Evolutionary conservation across 2,888 invertebrate genomes (phyloP).

Genomic region (Suillia variegata): DNA sequence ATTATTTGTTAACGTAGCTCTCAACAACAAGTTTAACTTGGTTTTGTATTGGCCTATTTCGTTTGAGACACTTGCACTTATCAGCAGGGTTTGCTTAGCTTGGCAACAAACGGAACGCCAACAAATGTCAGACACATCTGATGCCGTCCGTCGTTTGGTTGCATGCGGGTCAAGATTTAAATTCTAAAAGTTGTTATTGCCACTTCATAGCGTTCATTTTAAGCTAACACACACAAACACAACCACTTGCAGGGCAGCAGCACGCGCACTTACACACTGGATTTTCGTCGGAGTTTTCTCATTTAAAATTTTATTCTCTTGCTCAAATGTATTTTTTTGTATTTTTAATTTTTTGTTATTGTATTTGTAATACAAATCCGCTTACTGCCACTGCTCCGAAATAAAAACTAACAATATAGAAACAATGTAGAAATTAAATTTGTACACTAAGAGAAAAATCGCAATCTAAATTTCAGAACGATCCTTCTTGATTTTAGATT

Average conservation of each 20-base stretch:
- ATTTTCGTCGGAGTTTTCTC: slow-evolving; percentile 32
- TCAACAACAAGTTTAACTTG: slow-evolving; percentile 14
- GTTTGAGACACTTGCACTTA: slow-evolving; percentile 3
- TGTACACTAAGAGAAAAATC: slow-evolving; percentile 10
- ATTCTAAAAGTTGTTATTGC: not conserved
- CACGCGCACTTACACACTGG: not conserved
- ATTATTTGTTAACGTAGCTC: no score
- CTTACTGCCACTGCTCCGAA: no score
- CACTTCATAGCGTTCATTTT: slow-evolving; percentile 7
- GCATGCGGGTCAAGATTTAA: not conserved
- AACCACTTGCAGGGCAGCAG: no score
- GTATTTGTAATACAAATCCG: no score
- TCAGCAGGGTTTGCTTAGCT: not conserved
- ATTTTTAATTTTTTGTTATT: no score
- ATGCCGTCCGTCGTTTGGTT: not conserved
- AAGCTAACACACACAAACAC: no score
- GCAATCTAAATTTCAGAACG: no score
- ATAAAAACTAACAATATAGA: no score
- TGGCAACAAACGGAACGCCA: slow-evolving; percentile 8
- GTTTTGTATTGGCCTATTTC: slow-evolving; percentile 11
- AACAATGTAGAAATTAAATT: slow-evolving; percentile 21
- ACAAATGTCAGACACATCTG: slow-evolving; percentile 15
- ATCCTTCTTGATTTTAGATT: no score
- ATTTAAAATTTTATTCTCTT: slow-evolving; percentile 31
- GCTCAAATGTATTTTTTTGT: slow-evolving; percentile 1